phyloP scores from a whole-genome alignment of 2,797 vertebrate species.

The Poeciliopsis gracilis region DNA sequence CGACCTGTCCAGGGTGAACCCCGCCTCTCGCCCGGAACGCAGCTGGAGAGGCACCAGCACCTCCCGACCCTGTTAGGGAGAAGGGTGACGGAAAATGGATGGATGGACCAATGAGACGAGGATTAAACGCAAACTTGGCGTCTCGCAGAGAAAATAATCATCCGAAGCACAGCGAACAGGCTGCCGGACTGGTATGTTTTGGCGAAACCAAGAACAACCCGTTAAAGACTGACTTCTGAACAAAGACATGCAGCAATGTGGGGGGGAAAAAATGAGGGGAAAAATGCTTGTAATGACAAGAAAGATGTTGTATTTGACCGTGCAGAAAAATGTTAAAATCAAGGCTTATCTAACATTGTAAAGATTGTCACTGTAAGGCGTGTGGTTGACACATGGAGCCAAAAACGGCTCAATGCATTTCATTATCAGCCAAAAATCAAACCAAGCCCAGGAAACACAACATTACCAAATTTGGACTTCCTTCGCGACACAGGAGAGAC shows the following conservation, averaged over 20 bases:
- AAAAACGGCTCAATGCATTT: not conserved
- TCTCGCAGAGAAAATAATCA: not conserved
- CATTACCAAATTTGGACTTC: slow-evolving; percentile 4
- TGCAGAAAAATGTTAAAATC: not conserved
- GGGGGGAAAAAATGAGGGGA: not conserved
- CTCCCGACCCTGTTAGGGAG: no score
- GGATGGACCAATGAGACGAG: no score
- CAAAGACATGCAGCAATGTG: not conserved
- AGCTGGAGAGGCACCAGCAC: no score
- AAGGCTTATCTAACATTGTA: not conserved
- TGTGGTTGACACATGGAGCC: not conserved
- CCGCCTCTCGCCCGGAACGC: no score
- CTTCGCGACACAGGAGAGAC: not conserved
- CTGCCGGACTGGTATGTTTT: not conserved
- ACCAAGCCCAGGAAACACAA: not conserved
- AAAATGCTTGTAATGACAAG: not conserved
- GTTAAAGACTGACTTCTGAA: not conserved
- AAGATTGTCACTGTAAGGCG: not conserved
- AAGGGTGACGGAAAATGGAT: no score
- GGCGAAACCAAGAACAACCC: not conserved
- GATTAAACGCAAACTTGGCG: not conserved
- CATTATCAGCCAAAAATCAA: not conserved
- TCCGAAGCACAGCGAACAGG: not conserved
- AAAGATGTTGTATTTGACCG: not conserved
- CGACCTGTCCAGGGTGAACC: no score